Evolutionary conservation across 2,888 invertebrate genomes (phyloP).

Genomic region (Tetanocera ferruginea): DNA sequence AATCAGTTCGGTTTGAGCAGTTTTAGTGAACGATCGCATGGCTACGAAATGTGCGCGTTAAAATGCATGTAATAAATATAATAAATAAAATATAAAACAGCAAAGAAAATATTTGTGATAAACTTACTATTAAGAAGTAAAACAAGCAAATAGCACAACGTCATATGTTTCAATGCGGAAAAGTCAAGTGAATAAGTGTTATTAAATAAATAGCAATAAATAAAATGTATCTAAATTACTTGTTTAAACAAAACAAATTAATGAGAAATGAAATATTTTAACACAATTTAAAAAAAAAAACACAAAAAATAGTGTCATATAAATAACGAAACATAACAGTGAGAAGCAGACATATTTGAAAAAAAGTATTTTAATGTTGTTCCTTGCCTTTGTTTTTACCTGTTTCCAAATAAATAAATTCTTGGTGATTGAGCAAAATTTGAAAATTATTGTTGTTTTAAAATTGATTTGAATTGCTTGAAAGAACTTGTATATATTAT

Average conservation of each 20-base stretch:
- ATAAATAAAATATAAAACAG: background rate
- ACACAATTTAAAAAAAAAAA: background rate
- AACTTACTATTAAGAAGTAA: too few relatives aligned
- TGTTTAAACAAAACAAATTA: background rate
- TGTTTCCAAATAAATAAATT: too few relatives aligned
- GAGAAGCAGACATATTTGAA: background rate
- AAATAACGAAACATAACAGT: background rate
- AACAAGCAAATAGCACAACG: too few relatives aligned
- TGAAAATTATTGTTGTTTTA: too few relatives aligned
- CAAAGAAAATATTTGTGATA: background rate
- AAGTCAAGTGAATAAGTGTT: background rate
- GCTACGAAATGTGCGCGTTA: conserved; percentile 15
- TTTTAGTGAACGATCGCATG: conserved; percentile 50
- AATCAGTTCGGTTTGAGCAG: conserved; percentile 51
- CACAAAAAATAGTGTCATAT: background rate
- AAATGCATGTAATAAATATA: background rate
- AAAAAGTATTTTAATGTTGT: too few relatives aligned
- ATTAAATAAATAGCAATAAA: background rate
- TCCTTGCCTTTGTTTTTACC: too few relatives aligned
- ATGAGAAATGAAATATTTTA: background rate
- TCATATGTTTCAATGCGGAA: background rate
- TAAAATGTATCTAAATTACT: background rate
- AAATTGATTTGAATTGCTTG: too few relatives aligned
- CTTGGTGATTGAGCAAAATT: too few relatives aligned
- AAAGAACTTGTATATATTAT: too few relatives aligned